Base-by-base conservation (phyloP, 1,140 invertebrate species). In the Brachionus rotundiformis region DNA sequence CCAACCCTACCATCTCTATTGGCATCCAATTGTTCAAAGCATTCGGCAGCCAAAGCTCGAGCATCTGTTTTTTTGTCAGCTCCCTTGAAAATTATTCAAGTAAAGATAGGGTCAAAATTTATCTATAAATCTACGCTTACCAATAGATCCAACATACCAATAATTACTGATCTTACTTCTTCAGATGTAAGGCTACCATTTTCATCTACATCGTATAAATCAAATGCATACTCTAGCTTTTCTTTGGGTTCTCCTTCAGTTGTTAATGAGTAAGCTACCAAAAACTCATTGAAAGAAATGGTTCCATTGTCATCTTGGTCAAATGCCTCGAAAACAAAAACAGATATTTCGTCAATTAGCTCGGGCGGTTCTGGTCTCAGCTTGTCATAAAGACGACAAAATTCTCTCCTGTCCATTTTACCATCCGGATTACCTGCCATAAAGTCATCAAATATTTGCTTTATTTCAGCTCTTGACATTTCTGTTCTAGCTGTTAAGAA, bases 61-160 rank as follows among this genome's bases (percentile, higher is more conserved):
- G 39, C 16, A 16, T 27, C 27, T 7, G n/a, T 25, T 3, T 29
- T 44, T 33, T 77, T 77, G 44, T 59, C 49, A 54, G 73, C 73
- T 3, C 63, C 63, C 47, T 54, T 54, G 5, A 23, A 54, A 23
- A 23, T 54, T 25, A 23, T 7, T 54, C 8, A 8, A 49, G 23
- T 54, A 19, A 54, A 54, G 23, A 25, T 25, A 19, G 16, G 3
- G 3, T 7, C 3, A 49, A 49, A 49, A 54, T 54, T 0, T 54
- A 11, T 4, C n/a, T 13, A 0, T 41, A 0, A 0, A 11, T 41
- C n/a, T 41, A n/a, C n/a, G n/a, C n/a, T 41, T 41, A 54, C 65
- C 8, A 77, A 47, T 59, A 77, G n/a, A 77, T 79, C 76, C 11
- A 79, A 23, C 76, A 79, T 79, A 8, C 47, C 76, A 23, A 59